Conservation (phyloP, 2,113 vertebrate species). For the Antigone vipio region DNA sequence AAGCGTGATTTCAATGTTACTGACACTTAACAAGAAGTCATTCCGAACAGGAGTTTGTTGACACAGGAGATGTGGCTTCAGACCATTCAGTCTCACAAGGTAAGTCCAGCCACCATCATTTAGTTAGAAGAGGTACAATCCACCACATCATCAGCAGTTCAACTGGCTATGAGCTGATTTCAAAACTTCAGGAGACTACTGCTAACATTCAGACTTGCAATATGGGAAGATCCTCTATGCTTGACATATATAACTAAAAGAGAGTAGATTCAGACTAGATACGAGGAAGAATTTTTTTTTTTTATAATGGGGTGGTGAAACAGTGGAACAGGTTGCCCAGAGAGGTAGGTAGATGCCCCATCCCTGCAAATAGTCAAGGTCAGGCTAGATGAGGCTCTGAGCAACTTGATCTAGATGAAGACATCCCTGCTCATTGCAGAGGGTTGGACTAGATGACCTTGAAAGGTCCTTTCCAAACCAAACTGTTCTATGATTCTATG, state of each 20-base stretch:
- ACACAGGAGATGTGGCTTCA: background rate
- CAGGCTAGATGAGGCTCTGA: background rate
- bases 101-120: background rate
- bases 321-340: background rate
- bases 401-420: background rate
- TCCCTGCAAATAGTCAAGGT: background rate
- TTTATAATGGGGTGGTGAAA: background rate
- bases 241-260: background rate
- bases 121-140: background rate
- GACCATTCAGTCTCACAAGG: background rate
- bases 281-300: background rate
- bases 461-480: too few species aligned
- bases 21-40: background rate
- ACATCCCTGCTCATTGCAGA: background rate
- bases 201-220: background rate
- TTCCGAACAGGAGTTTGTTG: background rate
- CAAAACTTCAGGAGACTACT: background rate
- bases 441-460: background rate
- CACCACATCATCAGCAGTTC: background rate
- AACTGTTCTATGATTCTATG: background rate
- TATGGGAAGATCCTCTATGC: background rate
- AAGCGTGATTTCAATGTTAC: background rate
- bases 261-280: background rate
- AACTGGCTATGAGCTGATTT: background rate
- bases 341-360: background rate